A percentile compares a stretch with the other conserved stretches of the same genome.
Conservation (phyloP, 1,140 invertebrate genomes). For the Cotesia glomerata region DNA sequence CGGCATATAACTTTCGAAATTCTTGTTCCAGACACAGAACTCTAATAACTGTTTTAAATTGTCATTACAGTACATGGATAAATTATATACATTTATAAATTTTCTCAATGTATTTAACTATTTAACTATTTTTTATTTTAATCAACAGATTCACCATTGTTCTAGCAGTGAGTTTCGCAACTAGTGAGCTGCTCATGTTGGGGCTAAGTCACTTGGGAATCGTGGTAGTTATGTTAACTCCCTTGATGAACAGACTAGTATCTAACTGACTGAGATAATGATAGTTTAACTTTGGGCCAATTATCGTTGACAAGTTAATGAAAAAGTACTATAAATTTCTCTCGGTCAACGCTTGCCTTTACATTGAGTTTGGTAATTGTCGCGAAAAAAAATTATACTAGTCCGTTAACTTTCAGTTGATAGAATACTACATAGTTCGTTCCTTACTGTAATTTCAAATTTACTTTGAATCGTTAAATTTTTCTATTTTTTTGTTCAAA, state of each 20-base stretch:
- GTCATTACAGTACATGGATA: conserved; percentile 1
- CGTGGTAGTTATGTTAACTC: background rate
- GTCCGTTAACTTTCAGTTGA: too few relatives aligned
- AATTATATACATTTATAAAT: background rate
- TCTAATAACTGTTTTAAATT: conserved; percentile 8
- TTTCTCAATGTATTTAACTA: background rate
- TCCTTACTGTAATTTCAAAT: too few relatives aligned
- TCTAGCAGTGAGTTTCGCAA: conserved; percentile 7
- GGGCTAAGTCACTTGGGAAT: conserved; percentile 9
- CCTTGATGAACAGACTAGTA: conserved; percentile 4
- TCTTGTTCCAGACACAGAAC: background rate
- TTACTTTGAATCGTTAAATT: too few relatives aligned
- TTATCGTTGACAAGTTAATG: conserved; percentile 1
- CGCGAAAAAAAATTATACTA: too few relatives aligned
- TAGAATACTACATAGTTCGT: too few relatives aligned
- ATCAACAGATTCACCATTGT: conserved; percentile 13
- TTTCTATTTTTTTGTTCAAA: too few relatives aligned
- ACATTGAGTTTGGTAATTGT: background rate
- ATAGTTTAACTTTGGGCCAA: conserved; percentile 8
- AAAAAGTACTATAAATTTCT: background rate
- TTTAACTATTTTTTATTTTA: background rate
- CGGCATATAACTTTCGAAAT: background rate
- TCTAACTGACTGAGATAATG: conserved; percentile 6
- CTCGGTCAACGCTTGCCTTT: conserved; percentile 1
- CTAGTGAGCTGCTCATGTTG: background rate